Base-by-base conservation (phyloP, 2,113 vertebrate genomes). In the Garra rufa region DNA sequence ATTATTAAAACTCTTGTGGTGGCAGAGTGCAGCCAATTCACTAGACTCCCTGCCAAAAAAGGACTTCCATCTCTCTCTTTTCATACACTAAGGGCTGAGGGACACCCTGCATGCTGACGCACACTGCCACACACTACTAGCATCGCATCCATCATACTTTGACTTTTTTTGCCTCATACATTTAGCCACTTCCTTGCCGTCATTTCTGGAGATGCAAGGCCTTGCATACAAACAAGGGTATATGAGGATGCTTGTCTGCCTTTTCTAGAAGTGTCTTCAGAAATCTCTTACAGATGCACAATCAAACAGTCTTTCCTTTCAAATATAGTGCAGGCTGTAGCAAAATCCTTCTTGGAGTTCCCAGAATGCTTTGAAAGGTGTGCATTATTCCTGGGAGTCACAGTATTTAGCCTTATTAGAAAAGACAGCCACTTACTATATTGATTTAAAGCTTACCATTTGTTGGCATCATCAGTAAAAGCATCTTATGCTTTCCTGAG, bases 301-400 rank as follows among this genome's bases (percentile, higher is more conserved):
- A 48, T 30, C n/a, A 43, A 7, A 57, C 67, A 21, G 14, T 71
- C 38, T 30, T n/a, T 48, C 17, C 7, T 55, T 63, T 43, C 13
- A 43, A 4, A 59, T 41, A 73, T 9, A 73, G 8, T 70, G 9
- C 13, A 69, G 46, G 76, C 80, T 63, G 57, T 55, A 83, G 26
- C 55, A 67, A 80, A 78, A 70, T 26, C 41, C 67, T 44, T 69
- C 69, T 78, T 76, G 86, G 89, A 87, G 76, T 76, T 71, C 87
- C 86, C 80, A 41, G 44, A 84, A 83, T 87, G 91, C 88, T 92
- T 92, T 92, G 88, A 92, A 88, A 90, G 75, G 88, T 89, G 87
- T 87, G 75, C 76, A 88, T 88, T 86, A 91, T 86, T 90, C 85
- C 82, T 41, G 24, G 44, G 65, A 75, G 76, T 1, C 86, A 90